phyloP scores from a whole-genome alignment of 2,113 vertebrate species.

The Blennius ocellaris region DNA sequence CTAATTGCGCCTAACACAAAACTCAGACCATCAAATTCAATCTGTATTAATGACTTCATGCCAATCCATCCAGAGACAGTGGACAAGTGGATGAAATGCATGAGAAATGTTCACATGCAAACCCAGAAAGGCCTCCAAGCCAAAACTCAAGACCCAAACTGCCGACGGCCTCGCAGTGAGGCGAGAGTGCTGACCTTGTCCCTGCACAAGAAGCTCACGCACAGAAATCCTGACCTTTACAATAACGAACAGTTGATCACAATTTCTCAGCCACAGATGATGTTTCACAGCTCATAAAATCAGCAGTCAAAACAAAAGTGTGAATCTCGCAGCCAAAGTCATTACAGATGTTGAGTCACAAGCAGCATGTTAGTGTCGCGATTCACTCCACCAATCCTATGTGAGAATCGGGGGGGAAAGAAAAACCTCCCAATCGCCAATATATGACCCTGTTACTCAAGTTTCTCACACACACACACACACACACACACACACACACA shows the following conservation, averaged over 20 bases:
- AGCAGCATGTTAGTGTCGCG: constrained; percentile 18
- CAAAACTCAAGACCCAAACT: too few species aligned
- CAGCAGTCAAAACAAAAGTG: constrained; percentile 40
- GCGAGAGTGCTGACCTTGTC: too few species aligned
- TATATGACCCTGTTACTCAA: constrained; percentile 29
- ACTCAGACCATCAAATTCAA: too few species aligned
- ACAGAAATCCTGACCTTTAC: constrained; percentile 14
- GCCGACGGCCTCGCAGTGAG: too few species aligned
- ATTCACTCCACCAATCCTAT: constrained; percentile 14
- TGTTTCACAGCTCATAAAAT: constrained; percentile 56
- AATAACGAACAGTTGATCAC: constrained; percentile 15
- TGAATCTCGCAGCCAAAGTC: constrained; percentile 13
- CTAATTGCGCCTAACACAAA: too few species aligned
- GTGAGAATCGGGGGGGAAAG: constrained; percentile 3
- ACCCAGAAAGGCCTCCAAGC: too few species aligned
- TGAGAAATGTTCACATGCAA: too few species aligned
- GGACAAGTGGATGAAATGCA: too few species aligned
- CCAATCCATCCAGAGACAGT: background rate
- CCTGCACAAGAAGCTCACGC: background rate
- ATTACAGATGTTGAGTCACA: constrained; percentile 46
- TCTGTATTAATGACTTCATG: background rate
- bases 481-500: background rate
- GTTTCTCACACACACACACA: too few species aligned
- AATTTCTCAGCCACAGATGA: constrained; percentile 29
- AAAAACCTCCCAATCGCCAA: constrained; percentile 21